Base-by-base conservation (phyloP, 2,888 invertebrate genomes). In the Frankliniella fusca region DNA sequence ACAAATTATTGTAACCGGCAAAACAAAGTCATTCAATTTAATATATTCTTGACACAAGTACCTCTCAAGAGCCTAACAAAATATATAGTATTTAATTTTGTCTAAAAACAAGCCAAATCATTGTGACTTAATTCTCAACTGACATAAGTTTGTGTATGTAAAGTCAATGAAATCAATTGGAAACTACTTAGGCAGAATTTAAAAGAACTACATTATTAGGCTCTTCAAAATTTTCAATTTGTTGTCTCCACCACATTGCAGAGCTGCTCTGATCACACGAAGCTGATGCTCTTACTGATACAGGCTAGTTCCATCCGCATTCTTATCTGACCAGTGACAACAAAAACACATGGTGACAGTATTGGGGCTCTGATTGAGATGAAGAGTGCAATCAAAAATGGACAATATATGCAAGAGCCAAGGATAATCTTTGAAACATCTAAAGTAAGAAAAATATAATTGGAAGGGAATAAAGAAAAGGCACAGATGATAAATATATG, bases 301-400 rank as follows among this genome's bases (percentile, higher is more conserved):
- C 23, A 7, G 70, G 70, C 70, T 23, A 76, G 70, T 76, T 76
- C 12, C 70, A 76, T 76, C 70, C 27, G 70, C 70, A 76, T 76
- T 76, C 27, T 76, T 76, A 76, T 76, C 70, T 27, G 27, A 76
- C 12, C 27, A 76, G 70, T 27, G 70, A 76, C 70, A 12, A 76
- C 70, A 76, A 76, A 23, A 76, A 76, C 70, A 76, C 23, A n/a
- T 76, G 70, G 70, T 27, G 27, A 76, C 38, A 38, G 12, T 76
- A 12, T 76, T 27, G 61, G n/a, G 61, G 61, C 61, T 23, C 70
- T 27, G 23, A 23, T 10, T 27, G 70, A 27, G 27, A 27, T 27
- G 70, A 27, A 27, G 27, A 27, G 27, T 23, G 23, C 12, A 76
- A 76, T 76, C 27, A 76, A 23, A 76, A 76, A 27, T 27, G 15